Evolutionary conservation across 2,797 vertebrate species (phyloP), one percentile per base, ranked within the genome.

Genomic region (Sebastes hopkinsi): DNA sequence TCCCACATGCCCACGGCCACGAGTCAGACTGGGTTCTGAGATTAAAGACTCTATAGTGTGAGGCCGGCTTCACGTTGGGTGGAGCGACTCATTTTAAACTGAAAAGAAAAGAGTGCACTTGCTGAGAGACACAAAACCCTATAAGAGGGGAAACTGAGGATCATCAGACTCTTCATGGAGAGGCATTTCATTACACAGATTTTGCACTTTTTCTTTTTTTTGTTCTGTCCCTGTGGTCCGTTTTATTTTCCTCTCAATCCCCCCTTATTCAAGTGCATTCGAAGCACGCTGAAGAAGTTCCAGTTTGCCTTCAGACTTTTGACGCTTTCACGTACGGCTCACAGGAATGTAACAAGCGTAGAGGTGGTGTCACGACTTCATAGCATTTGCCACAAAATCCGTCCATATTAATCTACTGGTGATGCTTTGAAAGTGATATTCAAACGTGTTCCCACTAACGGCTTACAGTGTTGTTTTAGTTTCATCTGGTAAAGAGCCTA

Each of bases 31-130:
- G 58, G 98, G 98, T 88, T 98, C 98, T 0, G 98, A 97, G 92
- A 99, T 99, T 88, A 98, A 97, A 93, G 98, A 99, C 96, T 99
- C 98, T 0, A 97, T 99, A 69, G 98, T 99, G 92, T 99, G 96
- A 99, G 0, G 66, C 75, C 3, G n/a, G 36, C 80, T 75, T 76
- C 52, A 16, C 58, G n/a, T 75, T 27, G 77, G 30, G 71, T 62
- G 67, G 77, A 85, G 82, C 25, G 88, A 91, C 68, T 70, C 38
- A 64, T 75, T 75, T 85, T 81, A 75, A 86, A 87, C 85, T 80
- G 64, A 80, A 72, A 86, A 16, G 75, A 82, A 82, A 78, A 65
- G 88, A 80, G 88, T 85, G 90, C 83, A 86, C 85, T 89, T 90
- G 84, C 73, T 84, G 73, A 81, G 72, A 84, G 80, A 85, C 75